These are phyloP conservation scores for Pygoscelis adeliae DNA, from an alignment of 2,113 vertebrate genomes.

Conservation along the genomic window DNA sequence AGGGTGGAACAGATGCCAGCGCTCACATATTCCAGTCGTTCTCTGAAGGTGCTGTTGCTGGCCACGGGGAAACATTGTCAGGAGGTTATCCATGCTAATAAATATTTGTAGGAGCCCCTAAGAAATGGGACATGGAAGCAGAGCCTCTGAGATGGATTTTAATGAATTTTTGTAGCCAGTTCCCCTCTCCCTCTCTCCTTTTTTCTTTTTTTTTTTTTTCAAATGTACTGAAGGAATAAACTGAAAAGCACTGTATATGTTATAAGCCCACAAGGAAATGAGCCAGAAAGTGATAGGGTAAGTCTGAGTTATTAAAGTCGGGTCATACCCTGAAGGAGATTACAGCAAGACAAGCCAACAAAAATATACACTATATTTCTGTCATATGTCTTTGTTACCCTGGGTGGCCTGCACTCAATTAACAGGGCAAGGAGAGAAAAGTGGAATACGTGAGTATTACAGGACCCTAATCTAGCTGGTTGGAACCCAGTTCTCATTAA, in stretches of 20 bases:
- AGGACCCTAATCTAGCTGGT: not conserved
- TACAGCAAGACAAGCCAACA: conserved; percentile 13
- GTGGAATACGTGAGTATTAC: not conserved
- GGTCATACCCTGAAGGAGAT: conserved; percentile 33
- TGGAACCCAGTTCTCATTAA: conserved; percentile 5
- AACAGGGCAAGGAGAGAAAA: not conserved
- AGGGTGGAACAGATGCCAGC: not conserved
- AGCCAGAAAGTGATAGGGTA: conserved; percentile 50
- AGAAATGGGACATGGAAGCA: not conserved
- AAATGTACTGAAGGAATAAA: not conserved
- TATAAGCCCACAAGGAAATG: conserved; percentile 9
- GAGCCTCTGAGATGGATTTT: not conserved
- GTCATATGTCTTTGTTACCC: conserved; percentile 25
- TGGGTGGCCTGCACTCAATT: conserved; percentile 51
- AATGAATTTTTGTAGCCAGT: not conserved
- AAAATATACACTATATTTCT: conserved; percentile 35
- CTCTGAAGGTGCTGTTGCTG: not conserved
- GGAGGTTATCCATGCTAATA: not conserved
- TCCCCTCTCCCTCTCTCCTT: not conserved
- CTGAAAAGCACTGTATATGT: not conserved
- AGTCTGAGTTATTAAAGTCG: conserved; percentile 30
- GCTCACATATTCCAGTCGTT: not conserved
- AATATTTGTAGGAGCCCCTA: not conserved
- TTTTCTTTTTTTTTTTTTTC: not conserved
- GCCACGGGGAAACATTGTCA: not conserved